Base-by-base conservation (phyloP, 1,140 invertebrate species). In the Hycleus cichorii region DNA sequence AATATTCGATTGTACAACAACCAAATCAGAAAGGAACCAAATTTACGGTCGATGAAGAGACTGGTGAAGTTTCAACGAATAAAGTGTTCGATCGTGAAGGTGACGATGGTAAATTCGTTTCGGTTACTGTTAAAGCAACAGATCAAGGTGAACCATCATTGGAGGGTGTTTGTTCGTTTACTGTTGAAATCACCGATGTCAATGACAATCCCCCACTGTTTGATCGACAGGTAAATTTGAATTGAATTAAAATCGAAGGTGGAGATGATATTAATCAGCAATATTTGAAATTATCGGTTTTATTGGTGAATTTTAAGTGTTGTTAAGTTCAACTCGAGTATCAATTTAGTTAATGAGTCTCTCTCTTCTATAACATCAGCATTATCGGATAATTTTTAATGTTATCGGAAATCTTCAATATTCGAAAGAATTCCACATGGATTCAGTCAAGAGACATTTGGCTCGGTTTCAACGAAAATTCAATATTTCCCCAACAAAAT, bases 11-110 rank as follows among this genome's bases (percentile, higher is more conserved):
- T 68, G 93, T 96, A 0, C 93, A 95, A 72, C 93, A 96, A 72
- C 93, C 93, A 0, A 95, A 95, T 80, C 93, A 96, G 68, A 95
- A 95, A 76, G 93, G 93, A 24, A 94, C 92, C 0, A 95, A 95
- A 75, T 95, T 95, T 69, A 93, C 90, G 0, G 92, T 97, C 0
- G 90, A 95, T 68, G 92, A 95, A 77, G 91, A 95, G 74, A 95
- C 91, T 39, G 92, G 92, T 1, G 91, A 95, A 77, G 91, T 95
- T 50, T 88, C 86, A 0, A 95, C 93, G 1, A 96, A 97, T 66
- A 96, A 96, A 80, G 93, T 95, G 2, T 96, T 96, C 71, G 92
- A 96, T 76, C 82, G 93, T 62, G 93, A 95, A 80, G 93, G 93
- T 0, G 92, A 96, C 66, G 93, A 95, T 74, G 93, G 93, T 3